phyloP scores from a whole-genome alignment of 2,888 invertebrate species.

The Chesias legatella region DNA sequence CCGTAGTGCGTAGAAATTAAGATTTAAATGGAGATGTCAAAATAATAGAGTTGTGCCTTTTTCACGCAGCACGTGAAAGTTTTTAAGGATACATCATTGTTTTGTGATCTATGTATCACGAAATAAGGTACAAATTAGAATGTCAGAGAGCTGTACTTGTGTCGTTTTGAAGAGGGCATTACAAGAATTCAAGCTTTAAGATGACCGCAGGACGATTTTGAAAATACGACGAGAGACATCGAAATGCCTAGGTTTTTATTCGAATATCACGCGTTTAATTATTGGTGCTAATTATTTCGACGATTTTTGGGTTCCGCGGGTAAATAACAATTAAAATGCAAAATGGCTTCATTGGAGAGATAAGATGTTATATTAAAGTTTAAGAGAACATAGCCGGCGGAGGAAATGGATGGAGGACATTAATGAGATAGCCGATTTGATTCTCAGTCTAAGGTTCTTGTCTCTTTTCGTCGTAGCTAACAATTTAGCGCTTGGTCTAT shows the following conservation, averaged over 20 bases:
- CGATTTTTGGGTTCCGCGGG: constrained; percentile 11
- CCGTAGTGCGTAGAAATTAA: constrained; percentile 10
- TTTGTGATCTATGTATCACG: constrained; percentile 7
- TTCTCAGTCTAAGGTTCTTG: no score
- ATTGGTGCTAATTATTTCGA: constrained; percentile 66
- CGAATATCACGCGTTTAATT: constrained; percentile 66
- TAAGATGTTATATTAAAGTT: no score
- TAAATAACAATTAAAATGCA: neutral
- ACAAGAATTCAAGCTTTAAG: constrained; percentile 36
- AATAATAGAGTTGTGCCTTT: constrained; percentile 2
- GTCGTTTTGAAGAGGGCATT: constrained; percentile 12
- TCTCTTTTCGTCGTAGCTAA: no score
- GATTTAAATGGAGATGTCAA: constrained; percentile 11
- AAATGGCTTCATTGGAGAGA: no score
- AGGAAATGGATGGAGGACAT: no score
- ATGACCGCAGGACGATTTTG: constrained; percentile 63
- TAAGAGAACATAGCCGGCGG: no score
- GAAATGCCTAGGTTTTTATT: constrained; percentile 65
- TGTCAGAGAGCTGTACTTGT: constrained; percentile 2
- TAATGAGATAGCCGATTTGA: no score
- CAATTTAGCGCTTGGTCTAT: no score
- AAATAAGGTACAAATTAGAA: constrained; percentile 15
- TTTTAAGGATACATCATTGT: constrained; percentile 3
- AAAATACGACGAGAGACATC: constrained; percentile 75
- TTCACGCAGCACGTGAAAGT: neutral